These are phyloP conservation scores for Cosmia pyralina DNA, from an alignment of 2,888 invertebrate genomes.

Conservation along the genomic window DNA sequence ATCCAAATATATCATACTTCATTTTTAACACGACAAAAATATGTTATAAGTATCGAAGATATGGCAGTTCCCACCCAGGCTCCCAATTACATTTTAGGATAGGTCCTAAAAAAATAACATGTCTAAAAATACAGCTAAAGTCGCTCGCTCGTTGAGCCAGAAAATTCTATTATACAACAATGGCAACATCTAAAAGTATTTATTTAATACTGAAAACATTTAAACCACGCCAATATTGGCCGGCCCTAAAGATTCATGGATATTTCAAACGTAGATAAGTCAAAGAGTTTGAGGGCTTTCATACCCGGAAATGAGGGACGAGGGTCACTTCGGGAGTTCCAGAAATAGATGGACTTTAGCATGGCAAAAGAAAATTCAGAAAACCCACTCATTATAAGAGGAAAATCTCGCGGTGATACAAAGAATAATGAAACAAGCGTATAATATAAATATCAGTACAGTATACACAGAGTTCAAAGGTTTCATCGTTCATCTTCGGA, in stretches of 20 bases:
- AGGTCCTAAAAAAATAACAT: not conserved
- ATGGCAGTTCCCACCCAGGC: not conserved
- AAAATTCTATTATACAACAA: constrained; percentile 1
- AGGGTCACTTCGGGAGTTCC: constrained; percentile 41
- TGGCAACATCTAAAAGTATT: constrained; percentile 3
- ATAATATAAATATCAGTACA: too few species aligned
- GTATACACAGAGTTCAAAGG: too few species aligned
- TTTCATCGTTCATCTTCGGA: too few species aligned
- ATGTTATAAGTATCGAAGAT: not conserved
- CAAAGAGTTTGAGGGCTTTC: constrained; percentile 34
- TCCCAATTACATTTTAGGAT: not conserved
- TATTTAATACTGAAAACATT: constrained; percentile 20
- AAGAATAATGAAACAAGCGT: not conserved
- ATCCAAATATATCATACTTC: not conserved
- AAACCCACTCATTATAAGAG: constrained; percentile 5
- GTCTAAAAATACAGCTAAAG: constrained; percentile 5
- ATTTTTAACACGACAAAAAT: not conserved
- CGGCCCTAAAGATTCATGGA: constrained; percentile 25
- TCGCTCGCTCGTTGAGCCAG: not conserved
- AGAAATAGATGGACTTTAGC: constrained; percentile 37
- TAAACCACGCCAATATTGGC: constrained; percentile 10
- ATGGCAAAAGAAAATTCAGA: constrained; percentile 18
- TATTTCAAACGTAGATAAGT: constrained; percentile 36
- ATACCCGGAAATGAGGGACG: constrained; percentile 51
- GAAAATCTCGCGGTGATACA: not conserved